These are phyloP conservation scores for Pimephales promelas DNA, from an alignment of 2,113 vertebrate genomes.

Conservation along the genomic window DNA sequence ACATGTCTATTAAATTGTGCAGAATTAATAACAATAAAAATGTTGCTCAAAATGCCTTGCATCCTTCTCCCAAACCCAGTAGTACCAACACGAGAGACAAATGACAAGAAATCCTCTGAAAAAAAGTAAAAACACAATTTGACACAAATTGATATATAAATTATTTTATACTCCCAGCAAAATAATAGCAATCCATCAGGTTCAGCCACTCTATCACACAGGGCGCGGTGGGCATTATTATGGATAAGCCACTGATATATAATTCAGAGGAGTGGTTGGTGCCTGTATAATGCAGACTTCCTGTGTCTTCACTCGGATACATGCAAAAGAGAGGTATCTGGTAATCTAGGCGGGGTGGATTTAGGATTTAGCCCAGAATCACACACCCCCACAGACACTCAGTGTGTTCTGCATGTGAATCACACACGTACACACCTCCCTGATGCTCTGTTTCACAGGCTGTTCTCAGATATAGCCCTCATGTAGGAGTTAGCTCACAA, in stretches of 20 bases:
- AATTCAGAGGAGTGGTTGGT: slow-evolving; percentile 63
- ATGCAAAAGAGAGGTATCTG: not conserved
- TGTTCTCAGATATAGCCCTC: slow-evolving; percentile 45
- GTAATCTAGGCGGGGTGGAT: slow-evolving; percentile 14
- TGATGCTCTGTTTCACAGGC: slow-evolving; percentile 37
- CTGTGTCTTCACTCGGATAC: slow-evolving; percentile 33
- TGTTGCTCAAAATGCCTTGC: not conserved
- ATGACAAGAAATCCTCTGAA: not conserved
- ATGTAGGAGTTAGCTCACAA: slow-evolving; percentile 48
- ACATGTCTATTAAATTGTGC: not conserved
- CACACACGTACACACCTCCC: not conserved
- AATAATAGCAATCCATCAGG: slow-evolving; percentile 11
- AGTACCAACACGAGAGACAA: not conserved
- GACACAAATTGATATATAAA: not conserved
- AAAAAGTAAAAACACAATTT: not conserved
- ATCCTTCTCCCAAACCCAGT: not conserved
- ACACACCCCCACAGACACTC: not conserved
- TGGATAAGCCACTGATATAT: slow-evolving; percentile 65
- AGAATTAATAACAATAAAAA: not conserved
- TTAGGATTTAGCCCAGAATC: slow-evolving; percentile 23
- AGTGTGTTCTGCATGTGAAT: not conserved
- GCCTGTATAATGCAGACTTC: slow-evolving; percentile 49
- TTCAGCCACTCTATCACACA: not conserved
- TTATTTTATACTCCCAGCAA: not conserved
- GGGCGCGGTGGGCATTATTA: slow-evolving; percentile 45